Base-by-base conservation (phyloP, 2,797 vertebrate genomes). In the Gobio occitaniae region DNA sequence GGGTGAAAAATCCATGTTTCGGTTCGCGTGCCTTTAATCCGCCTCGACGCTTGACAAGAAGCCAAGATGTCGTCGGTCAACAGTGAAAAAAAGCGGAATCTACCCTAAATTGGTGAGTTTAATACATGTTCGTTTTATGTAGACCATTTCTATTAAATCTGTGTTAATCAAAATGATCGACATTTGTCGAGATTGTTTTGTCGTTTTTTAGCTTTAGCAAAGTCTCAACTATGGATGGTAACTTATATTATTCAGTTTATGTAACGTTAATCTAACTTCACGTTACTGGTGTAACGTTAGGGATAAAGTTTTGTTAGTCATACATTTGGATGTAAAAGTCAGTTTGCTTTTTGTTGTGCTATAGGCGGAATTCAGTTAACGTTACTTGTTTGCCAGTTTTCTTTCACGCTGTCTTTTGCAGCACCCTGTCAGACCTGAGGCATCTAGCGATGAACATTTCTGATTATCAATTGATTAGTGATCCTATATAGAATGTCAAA, bases 81-180 rank as follows among this genome's bases (percentile, higher is more conserved):
- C 74, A 2, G 9, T 21, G n/a, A 29, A n/a, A 25, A 16, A 56
- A 68, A 56, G n/a, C 50, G 44, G 29, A 69, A 41, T 68, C n/a
- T 41, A 13, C 10, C 1, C 19, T 69, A 1, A 83, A 78, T 63
- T 29, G 82, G 82, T 84, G 38, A 84, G 82, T 68, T 48, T 6
- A 7, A 32, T 15, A 61, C 12, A 48, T 63, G 25, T 48, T 59
- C 13, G 11, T 44, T 61, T 61, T 5, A 1, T 12, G 56, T 11
- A 6, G n/a, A n/a, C 3, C 25, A 36, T 25, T 16, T 71, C 0
- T 11, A 29, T 65, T 36, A n/a, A 63, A 32, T 21, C 1, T 75
- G 9, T 75, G 32, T 10, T 4, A 17, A 11, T 38, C 4, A 25
- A 71, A 10, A n/a, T 36, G 25, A n/a, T 29, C 7, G 38, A 71